These are phyloP conservation scores for Etheostoma spectabile DNA, from an alignment of 2,113 vertebrate genomes.

Conservation along the genomic window DNA sequence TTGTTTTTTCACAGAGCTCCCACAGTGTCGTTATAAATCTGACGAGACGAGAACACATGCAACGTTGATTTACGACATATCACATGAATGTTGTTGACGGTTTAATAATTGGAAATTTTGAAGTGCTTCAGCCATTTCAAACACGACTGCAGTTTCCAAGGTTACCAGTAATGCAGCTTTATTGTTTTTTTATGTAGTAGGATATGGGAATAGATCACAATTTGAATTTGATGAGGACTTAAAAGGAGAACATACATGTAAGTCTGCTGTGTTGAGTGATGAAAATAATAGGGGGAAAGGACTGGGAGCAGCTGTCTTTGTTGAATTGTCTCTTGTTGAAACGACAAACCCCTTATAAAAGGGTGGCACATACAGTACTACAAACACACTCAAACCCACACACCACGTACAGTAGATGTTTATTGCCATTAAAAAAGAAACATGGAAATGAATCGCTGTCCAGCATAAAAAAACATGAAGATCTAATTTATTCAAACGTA, in stretches of 20 bases:
- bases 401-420: not conserved
- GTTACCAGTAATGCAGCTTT: constrained; percentile 67
- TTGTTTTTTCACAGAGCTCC: not conserved
- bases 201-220: constrained; percentile 48
- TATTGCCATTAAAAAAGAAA: not conserved
- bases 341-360: constrained; percentile 24
- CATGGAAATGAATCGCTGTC: not conserved
- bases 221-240: constrained; percentile 57
- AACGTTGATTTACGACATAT: constrained; percentile 11
- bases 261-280: constrained; percentile 4
- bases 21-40: not conserved
- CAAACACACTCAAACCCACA: not conserved
- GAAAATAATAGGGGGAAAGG: not conserved
- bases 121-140: constrained; percentile 56
- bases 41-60: not conserved
- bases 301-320: not conserved
- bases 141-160: constrained; percentile 76
- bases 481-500: constrained; percentile 26
- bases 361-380: not conserved
- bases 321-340: not conserved
- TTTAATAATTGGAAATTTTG: constrained; percentile 30
- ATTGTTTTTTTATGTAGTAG: constrained; percentile 48
- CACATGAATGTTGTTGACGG: constrained; percentile 40
- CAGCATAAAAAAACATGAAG: constrained; percentile 9
- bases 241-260: constrained; percentile 36